Base-by-base conservation (phyloP, 1,140 invertebrate genomes). In the Bacillus rossius region DNA sequence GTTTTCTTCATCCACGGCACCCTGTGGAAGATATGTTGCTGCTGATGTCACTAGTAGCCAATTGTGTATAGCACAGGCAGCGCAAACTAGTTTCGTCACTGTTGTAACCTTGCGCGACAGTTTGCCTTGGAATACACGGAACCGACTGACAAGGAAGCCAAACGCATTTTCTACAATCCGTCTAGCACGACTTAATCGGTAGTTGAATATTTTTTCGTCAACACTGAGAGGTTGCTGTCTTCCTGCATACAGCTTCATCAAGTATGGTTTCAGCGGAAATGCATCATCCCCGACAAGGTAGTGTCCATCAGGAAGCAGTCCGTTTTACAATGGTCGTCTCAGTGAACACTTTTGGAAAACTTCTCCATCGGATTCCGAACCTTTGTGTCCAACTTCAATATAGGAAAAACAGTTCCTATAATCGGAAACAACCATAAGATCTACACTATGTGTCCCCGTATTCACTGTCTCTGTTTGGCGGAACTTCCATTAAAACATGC, bases 101-200 rank as follows among this genome's bases (percentile, higher is more conserved):
- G 29, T 34, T 34, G 29, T 34, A 34, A 34, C 29, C 29, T 34
- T 34, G 29, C 29, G 10, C 29, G 29, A 34, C 29, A 34, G 29
- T 34, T 34, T 34, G 29, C 29, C 29, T 20, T 54, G 8, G 2
- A 65, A 58, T 45, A 62, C 57, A 26, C 62, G 10, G 45, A 56
- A 65, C 1, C 34, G 37, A 16, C 52, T 58, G 25, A 59, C 54
- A 22, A 65, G 37, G 57, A 76, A 69, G 20, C 71, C 71, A 67
- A 76, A 77, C 14, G 65, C 67, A 65, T 75, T 75, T 62, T 77
- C 74, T 13, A 75, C 65, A 17, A 70, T 65, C 60, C 64, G 59
- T 29, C 66, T 55, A 49, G 67, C 65, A 62, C 61, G 61, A 22
- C 59, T 64, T 20, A 68, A 37, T 47, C 63, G 41, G 42, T 67